phyloP scores from a whole-genome alignment of 2,113 vertebrate species.

The Nycticryphes semicollaris region DNA sequence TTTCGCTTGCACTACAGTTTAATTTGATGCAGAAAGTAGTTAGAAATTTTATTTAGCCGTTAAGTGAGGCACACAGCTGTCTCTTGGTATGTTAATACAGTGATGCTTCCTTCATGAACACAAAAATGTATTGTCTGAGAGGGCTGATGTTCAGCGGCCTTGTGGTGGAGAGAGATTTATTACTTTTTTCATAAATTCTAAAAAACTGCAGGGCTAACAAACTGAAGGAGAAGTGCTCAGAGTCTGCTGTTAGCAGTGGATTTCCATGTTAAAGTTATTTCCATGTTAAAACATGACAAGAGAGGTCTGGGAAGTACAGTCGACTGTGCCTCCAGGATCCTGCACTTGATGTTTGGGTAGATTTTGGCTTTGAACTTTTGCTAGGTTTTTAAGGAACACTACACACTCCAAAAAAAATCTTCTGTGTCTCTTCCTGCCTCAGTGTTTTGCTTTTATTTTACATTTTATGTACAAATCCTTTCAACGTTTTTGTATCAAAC shows the following conservation, averaged over 20 bases:
- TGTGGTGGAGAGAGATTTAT: not conserved
- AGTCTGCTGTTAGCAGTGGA: not conserved
- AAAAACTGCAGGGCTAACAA: not conserved
- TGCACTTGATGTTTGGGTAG: not conserved
- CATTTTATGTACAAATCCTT: not conserved
- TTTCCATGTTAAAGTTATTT: not conserved
- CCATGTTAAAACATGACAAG: not conserved
- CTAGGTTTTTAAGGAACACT: constrained; percentile 29
- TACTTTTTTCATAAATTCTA: not conserved
- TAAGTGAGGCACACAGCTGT: not conserved
- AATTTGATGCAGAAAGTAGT: not conserved
- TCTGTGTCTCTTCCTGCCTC: not conserved
- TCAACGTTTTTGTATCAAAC: not conserved
- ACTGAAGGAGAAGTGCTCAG: not conserved
- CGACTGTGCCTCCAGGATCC: not conserved
- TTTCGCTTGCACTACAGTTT: not conserved
- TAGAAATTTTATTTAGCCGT: not conserved
- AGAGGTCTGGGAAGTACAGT: not conserved
- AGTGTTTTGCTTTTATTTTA: not conserved
- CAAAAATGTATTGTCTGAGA: not conserved
- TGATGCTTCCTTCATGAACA: not conserved
- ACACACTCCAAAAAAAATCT: not conserved
- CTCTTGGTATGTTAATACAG: not conserved
- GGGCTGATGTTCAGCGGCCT: not conserved
- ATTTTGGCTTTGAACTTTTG: not conserved